phyloP scores from a whole-genome alignment of 2,113 vertebrate genomes.

The Ascaphus truei region DNA sequence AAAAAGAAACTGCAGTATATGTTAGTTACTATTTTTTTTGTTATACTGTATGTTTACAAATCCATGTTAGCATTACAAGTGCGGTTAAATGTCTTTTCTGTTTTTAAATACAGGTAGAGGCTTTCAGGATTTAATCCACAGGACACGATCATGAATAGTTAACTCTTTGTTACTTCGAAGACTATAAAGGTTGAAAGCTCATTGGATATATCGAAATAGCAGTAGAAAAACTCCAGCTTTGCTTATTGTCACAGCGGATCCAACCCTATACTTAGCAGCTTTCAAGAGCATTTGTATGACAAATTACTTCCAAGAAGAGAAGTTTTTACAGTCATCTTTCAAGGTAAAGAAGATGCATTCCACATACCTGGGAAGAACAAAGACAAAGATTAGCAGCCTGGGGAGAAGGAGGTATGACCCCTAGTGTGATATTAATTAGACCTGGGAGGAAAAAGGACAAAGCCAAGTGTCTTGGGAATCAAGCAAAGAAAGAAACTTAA shows the following conservation, averaged over 20 bases:
- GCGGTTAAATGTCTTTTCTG: background rate
- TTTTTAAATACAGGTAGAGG: too few relatives aligned
- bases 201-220: background rate
- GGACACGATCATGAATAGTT: background rate
- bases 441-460: background rate
- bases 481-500: background rate
- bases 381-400: constrained; percentile 4
- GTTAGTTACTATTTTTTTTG: too few relatives aligned
- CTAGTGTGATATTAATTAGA: constrained; percentile 29
- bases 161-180: constrained; percentile 10
- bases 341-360: constrained; percentile 19
- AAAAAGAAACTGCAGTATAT: too few relatives aligned
- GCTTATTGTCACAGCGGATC: background rate
- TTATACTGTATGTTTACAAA: background rate
- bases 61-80: constrained; percentile 3
- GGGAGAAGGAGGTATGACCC: constrained; percentile 10
- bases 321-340: constrained; percentile 22
- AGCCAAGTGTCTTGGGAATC: background rate
- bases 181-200: too few relatives aligned
- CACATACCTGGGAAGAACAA: constrained; percentile 14
- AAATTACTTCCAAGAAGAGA: constrained; percentile 13
- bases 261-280: constrained; percentile 24
- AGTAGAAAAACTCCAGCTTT: background rate
- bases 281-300: constrained; percentile 19
- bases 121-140: background rate